These are phyloP conservation scores for Aspidoscelis tigris DNA, from an alignment of 2,113 vertebrate species.

Conservation along the genomic window DNA sequence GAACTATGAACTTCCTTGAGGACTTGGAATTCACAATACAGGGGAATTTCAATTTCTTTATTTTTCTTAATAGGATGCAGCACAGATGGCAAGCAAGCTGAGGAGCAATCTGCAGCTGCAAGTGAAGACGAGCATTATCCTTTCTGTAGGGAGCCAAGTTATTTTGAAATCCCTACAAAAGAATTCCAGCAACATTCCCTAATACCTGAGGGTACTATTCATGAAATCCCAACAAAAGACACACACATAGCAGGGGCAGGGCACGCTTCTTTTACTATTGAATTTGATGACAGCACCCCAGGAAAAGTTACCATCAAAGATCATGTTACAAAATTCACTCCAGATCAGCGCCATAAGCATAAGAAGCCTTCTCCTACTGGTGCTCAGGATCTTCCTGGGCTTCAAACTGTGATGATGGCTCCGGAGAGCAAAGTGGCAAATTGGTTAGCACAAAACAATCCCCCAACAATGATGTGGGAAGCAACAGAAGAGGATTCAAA, in stretches of 20 bases:
- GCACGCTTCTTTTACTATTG: slow-evolving; percentile 98
- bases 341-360: slow-evolving; percentile 87
- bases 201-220: slow-evolving; percentile 85
- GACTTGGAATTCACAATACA: slow-evolving; percentile 63
- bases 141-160: slow-evolving; percentile 87
- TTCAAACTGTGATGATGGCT: slow-evolving; percentile 95
- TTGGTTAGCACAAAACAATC: slow-evolving; percentile 98
- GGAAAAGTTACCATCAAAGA: slow-evolving; percentile 99
- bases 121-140: slow-evolving; percentile 85
- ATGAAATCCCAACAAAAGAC: slow-evolving; percentile 96
- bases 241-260: slow-evolving; percentile 87
- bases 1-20: slow-evolving; percentile 48
- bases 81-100: slow-evolving; percentile 84
- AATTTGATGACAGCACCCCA: slow-evolving; percentile 94
- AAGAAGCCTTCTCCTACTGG: slow-evolving; percentile 82
- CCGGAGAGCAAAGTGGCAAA: slow-evolving; percentile 98
- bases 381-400: slow-evolving; percentile 88
- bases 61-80: slow-evolving; percentile 80
- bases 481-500: slow-evolving; percentile 95
- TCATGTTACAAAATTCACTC: slow-evolving; percentile 90
- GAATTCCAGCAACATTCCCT: slow-evolving; percentile 84
- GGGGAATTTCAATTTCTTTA: slow-evolving; percentile 70
- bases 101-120: slow-evolving; percentile 78
- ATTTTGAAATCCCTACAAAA: slow-evolving; percentile 96
- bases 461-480: slow-evolving; percentile 89